Evolutionary conservation across 2,113 vertebrate species (phyloP).

Genomic region (Rhinoderma darwinii): DNA sequence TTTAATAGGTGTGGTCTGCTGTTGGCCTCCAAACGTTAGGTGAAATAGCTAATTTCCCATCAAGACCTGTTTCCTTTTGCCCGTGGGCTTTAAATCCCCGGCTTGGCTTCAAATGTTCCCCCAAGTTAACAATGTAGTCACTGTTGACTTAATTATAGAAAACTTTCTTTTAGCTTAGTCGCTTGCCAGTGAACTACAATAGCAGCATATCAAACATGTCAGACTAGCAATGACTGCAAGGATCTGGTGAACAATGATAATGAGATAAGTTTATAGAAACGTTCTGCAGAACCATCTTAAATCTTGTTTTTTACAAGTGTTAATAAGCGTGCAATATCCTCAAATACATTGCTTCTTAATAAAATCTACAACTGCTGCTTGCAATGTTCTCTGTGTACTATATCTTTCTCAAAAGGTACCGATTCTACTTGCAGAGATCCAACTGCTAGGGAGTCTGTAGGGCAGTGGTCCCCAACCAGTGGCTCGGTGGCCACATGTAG

Average conservation of each 20-base stretch:
- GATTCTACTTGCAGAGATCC: background rate
- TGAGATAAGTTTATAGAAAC: background rate
- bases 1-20: slow-evolving; percentile 49
- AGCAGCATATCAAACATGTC: background rate
- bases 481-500: background rate
- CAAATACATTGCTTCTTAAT: background rate
- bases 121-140: slow-evolving; percentile 54
- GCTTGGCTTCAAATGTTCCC: slow-evolving; percentile 37
- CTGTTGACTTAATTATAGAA: slow-evolving; percentile 55
- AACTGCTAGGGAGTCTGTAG: background rate
- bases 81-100: slow-evolving; percentile 38
- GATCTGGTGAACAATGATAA: background rate
- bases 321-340: background rate
- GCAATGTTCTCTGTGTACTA: background rate
- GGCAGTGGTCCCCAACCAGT: background rate
- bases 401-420: background rate
- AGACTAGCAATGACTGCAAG: background rate
- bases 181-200: slow-evolving; percentile 27
- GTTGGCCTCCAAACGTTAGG: slow-evolving; percentile 31
- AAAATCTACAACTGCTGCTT: background rate
- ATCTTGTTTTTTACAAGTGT: background rate
- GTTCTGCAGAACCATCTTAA: background rate
- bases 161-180: slow-evolving; percentile 38
- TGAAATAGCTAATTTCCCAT: slow-evolving; percentile 46
- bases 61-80: slow-evolving; percentile 45